phyloP scores from a whole-genome alignment of 2,113 vertebrate genomes.

The Clinocottus analis region DNA sequence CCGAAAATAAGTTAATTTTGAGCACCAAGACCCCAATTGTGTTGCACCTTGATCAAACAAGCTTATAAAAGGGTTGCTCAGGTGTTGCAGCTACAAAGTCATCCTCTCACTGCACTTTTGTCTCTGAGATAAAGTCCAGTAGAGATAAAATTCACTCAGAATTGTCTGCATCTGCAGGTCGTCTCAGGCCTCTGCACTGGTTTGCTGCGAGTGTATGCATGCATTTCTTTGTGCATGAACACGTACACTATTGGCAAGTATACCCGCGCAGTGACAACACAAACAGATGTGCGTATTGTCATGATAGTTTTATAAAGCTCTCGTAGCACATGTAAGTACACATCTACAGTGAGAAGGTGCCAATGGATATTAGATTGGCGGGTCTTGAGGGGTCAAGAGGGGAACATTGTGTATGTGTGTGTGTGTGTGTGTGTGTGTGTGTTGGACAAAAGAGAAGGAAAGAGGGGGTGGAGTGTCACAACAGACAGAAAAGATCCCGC shows the following conservation, averaged over 20 bases:
- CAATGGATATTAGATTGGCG: slow-evolving; percentile 42
- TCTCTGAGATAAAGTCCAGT: slow-evolving; percentile 90
- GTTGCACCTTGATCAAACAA: slow-evolving; percentile 87
- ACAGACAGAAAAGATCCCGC: slow-evolving; percentile 71
- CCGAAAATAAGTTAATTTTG: slow-evolving; percentile 95
- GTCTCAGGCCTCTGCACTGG: slow-evolving; percentile 27
- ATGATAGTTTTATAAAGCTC: slow-evolving; percentile 40
- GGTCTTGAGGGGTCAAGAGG: slow-evolving; percentile 65
- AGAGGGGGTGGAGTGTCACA: slow-evolving; percentile 54
- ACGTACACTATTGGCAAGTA: not conserved
- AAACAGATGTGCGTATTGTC: slow-evolving; percentile 21
- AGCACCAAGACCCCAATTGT: slow-evolving; percentile 78
- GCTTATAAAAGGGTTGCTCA: slow-evolving; percentile 73
- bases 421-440: slow-evolving; percentile 43
- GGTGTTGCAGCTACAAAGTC: slow-evolving; percentile 88
- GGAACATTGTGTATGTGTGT: slow-evolving; percentile 43
- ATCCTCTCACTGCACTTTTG: slow-evolving; percentile 38
- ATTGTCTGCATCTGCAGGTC: slow-evolving; percentile 12
- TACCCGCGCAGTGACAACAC: slow-evolving; percentile 23
- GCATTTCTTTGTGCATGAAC: slow-evolving; percentile 7
- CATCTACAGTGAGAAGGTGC: slow-evolving; percentile 46
- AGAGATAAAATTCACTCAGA: slow-evolving; percentile 84
- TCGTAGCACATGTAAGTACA: slow-evolving; percentile 29
- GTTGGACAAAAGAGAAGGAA: slow-evolving; percentile 55
- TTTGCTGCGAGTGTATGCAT: slow-evolving; percentile 16